Conservation (phyloP, 2,888 invertebrate genomes). For the Scaeva pyrastri region DNA sequence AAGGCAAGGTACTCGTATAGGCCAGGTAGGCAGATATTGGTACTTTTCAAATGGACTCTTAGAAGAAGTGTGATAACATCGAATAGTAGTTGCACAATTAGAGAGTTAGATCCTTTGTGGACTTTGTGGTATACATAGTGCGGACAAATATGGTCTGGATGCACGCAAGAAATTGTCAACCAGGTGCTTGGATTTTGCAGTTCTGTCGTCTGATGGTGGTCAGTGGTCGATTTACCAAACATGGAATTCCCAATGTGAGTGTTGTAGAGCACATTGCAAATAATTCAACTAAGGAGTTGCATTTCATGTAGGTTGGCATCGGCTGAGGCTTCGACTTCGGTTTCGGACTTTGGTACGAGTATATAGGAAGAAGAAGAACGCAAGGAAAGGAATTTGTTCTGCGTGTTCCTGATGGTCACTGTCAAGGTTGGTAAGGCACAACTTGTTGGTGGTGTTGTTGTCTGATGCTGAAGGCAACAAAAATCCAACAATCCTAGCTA, state of each 20-base stretch:
- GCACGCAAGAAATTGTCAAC: constrained; percentile 62
- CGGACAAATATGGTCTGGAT: constrained; percentile 50
- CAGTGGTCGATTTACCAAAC: constrained; percentile 57
- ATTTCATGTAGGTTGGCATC: not conserved
- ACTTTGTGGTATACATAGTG: constrained; percentile 15
- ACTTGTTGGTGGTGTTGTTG: not conserved
- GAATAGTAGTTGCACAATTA: constrained; percentile 69
- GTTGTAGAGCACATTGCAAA: constrained; percentile 32
- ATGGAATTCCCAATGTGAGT: constrained; percentile 55
- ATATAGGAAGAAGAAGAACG: not conserved
- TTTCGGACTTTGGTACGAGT: no score
- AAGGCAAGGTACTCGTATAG: not conserved
- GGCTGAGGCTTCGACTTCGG: no score
- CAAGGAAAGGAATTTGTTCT: constrained; percentile 52
- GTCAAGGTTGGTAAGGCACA: constrained; percentile 61
- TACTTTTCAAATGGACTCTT: constrained; percentile 16
- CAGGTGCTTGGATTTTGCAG: constrained; percentile 62
- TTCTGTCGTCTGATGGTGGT: constrained; percentile 29
- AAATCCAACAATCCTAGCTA: not conserved
- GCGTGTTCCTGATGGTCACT: constrained; percentile 60
- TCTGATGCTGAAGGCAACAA: constrained; percentile 4
- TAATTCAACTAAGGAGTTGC: constrained; percentile 4
- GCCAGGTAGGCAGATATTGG: no score
- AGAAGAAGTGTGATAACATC: constrained; percentile 69
- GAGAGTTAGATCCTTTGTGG: constrained; percentile 63